Evolutionary conservation across 2,113 vertebrate genomes (phyloP).

Genomic region (Scophthalmus maximus): DNA sequence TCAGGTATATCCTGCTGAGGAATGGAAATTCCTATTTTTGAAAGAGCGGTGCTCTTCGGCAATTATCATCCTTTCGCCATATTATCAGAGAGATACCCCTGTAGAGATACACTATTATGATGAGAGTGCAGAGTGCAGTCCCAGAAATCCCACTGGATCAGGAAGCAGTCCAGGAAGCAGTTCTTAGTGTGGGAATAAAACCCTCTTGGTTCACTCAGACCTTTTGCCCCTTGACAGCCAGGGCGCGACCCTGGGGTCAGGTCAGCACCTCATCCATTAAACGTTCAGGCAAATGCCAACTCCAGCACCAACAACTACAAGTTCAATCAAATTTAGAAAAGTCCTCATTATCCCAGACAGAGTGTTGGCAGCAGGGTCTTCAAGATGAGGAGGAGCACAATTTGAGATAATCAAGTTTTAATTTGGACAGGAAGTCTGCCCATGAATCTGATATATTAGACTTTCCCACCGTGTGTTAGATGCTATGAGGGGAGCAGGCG

Average conservation of each 20-base stretch:
- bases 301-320: neutral
- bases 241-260: slow-evolving; percentile 23
- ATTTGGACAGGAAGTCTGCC: slow-evolving; percentile 61
- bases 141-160: neutral
- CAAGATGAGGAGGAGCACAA: slow-evolving; percentile 19
- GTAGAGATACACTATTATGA: neutral
- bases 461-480: slow-evolving; percentile 54
- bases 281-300: slow-evolving; percentile 27
- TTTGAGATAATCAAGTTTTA: slow-evolving; percentile 17
- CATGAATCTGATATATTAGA: slow-evolving; percentile 58
- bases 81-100: too few relatives aligned
- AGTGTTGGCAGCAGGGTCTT: neutral
- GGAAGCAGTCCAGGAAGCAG: slow-evolving; percentile 3
- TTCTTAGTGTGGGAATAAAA: slow-evolving; percentile 47
- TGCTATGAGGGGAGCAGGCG: neutral
- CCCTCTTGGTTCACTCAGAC: slow-evolving; percentile 48
- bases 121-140: neutral
- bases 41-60: too few relatives aligned
- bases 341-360: slow-evolving; percentile 3
- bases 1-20: too few relatives aligned
- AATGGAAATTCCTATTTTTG: too few relatives aligned
- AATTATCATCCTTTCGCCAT: too few relatives aligned
- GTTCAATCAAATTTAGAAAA: neutral
- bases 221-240: slow-evolving; percentile 37
- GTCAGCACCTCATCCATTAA: slow-evolving; percentile 59